These are phyloP conservation scores for Caenorhabditis doughertyi DNA, from an alignment of 2,888 invertebrate genomes.

Conservation along the genomic window DNA sequence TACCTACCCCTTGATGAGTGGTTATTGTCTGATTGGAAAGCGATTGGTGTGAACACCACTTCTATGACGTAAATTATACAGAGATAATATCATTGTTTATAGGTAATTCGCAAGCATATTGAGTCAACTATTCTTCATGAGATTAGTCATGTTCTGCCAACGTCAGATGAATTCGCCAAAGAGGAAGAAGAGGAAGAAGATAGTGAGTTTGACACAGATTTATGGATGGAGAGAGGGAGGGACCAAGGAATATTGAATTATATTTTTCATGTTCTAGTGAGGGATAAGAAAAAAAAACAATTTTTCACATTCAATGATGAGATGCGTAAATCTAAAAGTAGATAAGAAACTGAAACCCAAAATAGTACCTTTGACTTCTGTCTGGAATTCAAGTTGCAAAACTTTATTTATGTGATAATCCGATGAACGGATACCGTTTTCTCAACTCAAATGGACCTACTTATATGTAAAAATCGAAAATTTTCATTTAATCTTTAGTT, in stretches of 20 bases:
- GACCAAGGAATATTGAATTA: not conserved
- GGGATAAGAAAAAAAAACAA: no score
- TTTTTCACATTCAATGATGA: no score
- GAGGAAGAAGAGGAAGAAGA: slow-evolving; percentile 82
- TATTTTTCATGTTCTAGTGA: no score
- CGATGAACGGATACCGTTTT: no score
- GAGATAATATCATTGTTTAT: slow-evolving; percentile 58
- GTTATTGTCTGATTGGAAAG: slow-evolving; percentile 65
- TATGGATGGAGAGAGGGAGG: not conserved
- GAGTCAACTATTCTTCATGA: slow-evolving; percentile 83
- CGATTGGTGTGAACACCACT: slow-evolving; percentile 54
- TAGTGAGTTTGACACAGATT: slow-evolving; percentile 52
- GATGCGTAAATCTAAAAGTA: no score
- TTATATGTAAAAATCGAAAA: no score
- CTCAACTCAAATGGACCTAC: no score
- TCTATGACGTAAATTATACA: slow-evolving; percentile 17
- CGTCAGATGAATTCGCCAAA: slow-evolving; percentile 82
- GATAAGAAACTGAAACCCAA: no score
- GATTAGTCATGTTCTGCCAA: slow-evolving; percentile 83
- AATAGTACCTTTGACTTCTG: no score
- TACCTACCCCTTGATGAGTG: slow-evolving; percentile 61
- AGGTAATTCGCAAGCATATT: slow-evolving; percentile 83
- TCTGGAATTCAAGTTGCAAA: no score
- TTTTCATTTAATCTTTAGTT: no score
- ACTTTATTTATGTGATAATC: no score